Base-by-base conservation (phyloP, 2,888 invertebrate species). In the Antitype chi region DNA sequence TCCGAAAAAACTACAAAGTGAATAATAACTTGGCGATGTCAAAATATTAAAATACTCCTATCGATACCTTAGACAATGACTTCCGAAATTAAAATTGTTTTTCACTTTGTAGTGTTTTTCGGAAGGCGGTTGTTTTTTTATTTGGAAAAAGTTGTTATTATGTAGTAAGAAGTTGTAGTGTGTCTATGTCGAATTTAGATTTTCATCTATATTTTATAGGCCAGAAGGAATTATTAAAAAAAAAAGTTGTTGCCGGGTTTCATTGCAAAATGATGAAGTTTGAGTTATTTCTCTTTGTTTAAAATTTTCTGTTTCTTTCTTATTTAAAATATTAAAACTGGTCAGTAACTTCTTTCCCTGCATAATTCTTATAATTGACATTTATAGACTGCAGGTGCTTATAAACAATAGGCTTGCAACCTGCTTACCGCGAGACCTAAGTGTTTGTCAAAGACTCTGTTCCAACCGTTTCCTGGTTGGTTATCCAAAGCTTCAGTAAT, bases 321-420 rank as follows among this genome's bases (percentile, higher is more conserved):
- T 20, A 55, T n/a, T 55, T 23, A n/a, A n/a, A n/a, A 25, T 20
- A 1, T 63, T 52, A 20, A 20, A 52, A 47, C 53, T 43, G 32
- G 57, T 66, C 69, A 78, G 20, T 72, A 23, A 38, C 38, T 52
- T 70, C 28, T 28, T 47, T 66, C 23, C 11, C 57, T 49, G 52
- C 47, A 49, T 28, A 49, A 53, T 72, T 74, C 8, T 73, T 25
- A 79, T 76, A 59, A 60, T 73, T 59, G 72, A 76, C 81, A 81
- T 63, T 69, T 28, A 9, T 32, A 55, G 73, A 81, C 82, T 70
- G 70, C 68, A 83, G 85, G 81, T 81, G 73, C 23, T 64, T 23
- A 47, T 60, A 43, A 81, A 83, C 85, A 82, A 82, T 81, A 55
- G 60, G n/a, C 49, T 32, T 32, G 70, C 60, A 83, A 81, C 85